These are phyloP conservation scores for Tenthredo distinguenda DNA, from an alignment of 2,888 invertebrate species.

Conservation along the genomic window DNA sequence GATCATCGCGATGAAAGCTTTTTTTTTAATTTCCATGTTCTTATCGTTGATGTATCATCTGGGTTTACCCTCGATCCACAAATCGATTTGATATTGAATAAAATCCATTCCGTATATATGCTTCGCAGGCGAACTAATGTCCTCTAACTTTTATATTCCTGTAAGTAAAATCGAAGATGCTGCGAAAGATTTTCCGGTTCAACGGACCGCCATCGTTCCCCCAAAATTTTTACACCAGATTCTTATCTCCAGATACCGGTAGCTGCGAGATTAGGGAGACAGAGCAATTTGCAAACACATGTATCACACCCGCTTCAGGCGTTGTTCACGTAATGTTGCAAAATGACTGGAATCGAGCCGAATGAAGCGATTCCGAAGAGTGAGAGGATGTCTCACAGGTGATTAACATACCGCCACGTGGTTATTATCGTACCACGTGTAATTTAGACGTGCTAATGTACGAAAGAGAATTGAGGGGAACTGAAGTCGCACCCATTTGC, in stretches of 20 bases:
- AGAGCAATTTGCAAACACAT: background rate
- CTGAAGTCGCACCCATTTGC: background rate
- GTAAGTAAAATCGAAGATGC: background rate
- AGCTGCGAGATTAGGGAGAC: background rate
- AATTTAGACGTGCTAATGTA: conserved; percentile 32
- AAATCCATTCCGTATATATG: background rate
- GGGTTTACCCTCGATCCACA: background rate
- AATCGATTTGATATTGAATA: background rate
- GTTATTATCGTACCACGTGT: conserved; percentile 17
- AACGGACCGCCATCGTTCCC: background rate
- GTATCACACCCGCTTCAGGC: background rate
- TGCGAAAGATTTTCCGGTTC: background rate
- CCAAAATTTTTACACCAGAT: background rate
- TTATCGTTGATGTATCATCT: background rate
- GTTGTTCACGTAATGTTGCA: background rate
- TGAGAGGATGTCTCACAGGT: background rate
- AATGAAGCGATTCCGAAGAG: conserved; percentile 19
- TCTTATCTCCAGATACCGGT: background rate
- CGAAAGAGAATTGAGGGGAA: background rate
- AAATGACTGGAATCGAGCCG: conserved; percentile 8
- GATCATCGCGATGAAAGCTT: background rate
- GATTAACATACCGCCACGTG: conserved; percentile 32
- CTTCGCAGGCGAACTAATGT: background rate
- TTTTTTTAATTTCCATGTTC: background rate
- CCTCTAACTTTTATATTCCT: background rate